These are phyloP conservation scores for Verasper variegatus DNA, from an alignment of 2,113 vertebrate species.

Conservation along the genomic window DNA sequence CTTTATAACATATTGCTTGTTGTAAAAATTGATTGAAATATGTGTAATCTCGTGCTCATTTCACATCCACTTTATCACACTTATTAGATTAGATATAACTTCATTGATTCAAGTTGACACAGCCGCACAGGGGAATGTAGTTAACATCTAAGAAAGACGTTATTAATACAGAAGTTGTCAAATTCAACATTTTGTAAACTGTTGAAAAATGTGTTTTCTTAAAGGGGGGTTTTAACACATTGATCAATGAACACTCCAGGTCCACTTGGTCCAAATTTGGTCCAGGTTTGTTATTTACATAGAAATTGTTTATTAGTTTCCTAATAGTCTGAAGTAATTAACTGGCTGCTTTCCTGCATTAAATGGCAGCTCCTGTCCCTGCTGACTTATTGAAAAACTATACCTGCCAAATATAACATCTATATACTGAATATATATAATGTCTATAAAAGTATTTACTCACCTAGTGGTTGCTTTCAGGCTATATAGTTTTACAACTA, in stretches of 20 bases:
- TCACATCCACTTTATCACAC: neutral
- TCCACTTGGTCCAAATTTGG: too few relatives aligned
- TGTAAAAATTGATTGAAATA: neutral
- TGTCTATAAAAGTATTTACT: neutral
- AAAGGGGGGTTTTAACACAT: too few relatives aligned
- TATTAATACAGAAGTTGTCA: neutral
- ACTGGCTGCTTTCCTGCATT: neutral
- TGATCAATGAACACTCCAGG: too few relatives aligned
- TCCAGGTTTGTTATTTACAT: too few relatives aligned
- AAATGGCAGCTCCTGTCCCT: too few relatives aligned
- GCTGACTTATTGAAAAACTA: too few relatives aligned
- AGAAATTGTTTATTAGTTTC: neutral
- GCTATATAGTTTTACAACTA: conserved; percentile 5
- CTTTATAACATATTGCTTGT: neutral
- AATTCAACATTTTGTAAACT: too few relatives aligned
- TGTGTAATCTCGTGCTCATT: neutral
- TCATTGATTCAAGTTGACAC: neutral
- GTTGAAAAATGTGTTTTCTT: too few relatives aligned
- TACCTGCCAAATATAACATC: too few relatives aligned
- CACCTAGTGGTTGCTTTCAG: neutral
- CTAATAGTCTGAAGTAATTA: neutral
- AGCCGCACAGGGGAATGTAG: neutral
- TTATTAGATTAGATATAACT: neutral
- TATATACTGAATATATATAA: neutral
- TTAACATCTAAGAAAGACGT: neutral